Base-by-base conservation (phyloP, 2,888 invertebrate species). In the Pollenia griseotomentosa region DNA sequence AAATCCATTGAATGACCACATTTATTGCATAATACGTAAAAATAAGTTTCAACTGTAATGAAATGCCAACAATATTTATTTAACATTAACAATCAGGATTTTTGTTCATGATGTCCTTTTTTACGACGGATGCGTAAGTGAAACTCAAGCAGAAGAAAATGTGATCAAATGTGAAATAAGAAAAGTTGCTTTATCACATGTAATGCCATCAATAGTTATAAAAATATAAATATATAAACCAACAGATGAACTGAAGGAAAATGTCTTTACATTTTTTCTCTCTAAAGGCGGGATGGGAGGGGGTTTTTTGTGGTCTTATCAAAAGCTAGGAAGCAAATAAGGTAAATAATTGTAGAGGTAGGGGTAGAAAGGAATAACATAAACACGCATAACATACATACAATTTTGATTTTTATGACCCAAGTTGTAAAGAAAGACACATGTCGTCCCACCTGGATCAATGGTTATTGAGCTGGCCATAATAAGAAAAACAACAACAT, bases 401-500 rank as follows among this genome's bases (percentile, higher is more conserved):
- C 90, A 91, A 91, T 92, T 92, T 92, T 91, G 92, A 92, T 92
- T 92, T 92, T 92, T 92, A 92, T 89, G 90, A 91, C 84, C 86
- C 51, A 73, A 81, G 87, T 81, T 78, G 83, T 78, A 78, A 59
- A 81, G 78, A 81, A 89, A 79, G 90, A 88, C 88, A 88, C 85
- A 86, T 85, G 91, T 92, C 91, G 91, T 92, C 91, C 92, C 92
- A 92, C 92, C 92, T 92, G 92, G 91, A 92, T 92, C 91, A 92
- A 89, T 90, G 89, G 89, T 80, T 73, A 83, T 81, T 87, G 80
- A 63, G 61, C 74, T 84, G 87, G 63, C 53, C 74, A 66, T 80
- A 84, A 74, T 51, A 90, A 90, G 89, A 89, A 90, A 89, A 61
- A 40, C 86, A 89, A 46, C 86, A 89, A 63, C 46, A 59, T 44